phyloP scores from a whole-genome alignment of 2,113 vertebrate species.

The Myodes glareolus region DNA sequence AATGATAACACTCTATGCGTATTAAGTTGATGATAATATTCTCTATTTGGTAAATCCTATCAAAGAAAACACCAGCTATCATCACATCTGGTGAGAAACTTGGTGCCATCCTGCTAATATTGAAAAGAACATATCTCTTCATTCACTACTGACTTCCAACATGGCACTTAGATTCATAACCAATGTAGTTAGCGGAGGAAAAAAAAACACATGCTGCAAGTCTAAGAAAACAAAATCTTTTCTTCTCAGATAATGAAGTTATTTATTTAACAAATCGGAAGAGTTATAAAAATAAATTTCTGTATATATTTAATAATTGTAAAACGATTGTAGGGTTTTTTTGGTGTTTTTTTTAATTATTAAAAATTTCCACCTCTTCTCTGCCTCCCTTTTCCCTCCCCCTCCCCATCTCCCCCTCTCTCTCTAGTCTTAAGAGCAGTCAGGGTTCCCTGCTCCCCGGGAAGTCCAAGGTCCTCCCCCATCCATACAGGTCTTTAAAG shows the following conservation, averaged over 20 bases:
- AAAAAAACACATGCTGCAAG: not conserved
- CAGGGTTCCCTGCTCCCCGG: no score
- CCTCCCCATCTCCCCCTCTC: no score
- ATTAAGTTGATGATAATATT: not conserved
- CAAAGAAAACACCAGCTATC: not conserved
- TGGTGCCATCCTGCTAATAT: not conserved
- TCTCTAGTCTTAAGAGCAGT: no score
- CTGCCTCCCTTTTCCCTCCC: no score
- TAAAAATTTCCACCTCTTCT: no score
- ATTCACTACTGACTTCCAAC: not conserved
- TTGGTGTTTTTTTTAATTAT: no score
- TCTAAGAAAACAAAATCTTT: not conserved
- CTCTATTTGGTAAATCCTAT: not conserved
- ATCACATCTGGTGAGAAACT: not conserved
- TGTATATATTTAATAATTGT: not conserved
- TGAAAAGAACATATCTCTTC: rapidly evolving
- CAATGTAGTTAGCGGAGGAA: not conserved
- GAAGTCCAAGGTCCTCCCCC: no score
- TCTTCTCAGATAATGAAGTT: not conserved
- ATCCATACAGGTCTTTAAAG: no score
- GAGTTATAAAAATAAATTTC: not conserved
- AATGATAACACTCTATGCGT: not conserved
- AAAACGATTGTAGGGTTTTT: not conserved
- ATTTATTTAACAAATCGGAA: not conserved
- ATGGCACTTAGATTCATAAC: not conserved